Conservation (phyloP, 2,888 invertebrate genomes). For the Cyrtodaria siliqua region DNA sequence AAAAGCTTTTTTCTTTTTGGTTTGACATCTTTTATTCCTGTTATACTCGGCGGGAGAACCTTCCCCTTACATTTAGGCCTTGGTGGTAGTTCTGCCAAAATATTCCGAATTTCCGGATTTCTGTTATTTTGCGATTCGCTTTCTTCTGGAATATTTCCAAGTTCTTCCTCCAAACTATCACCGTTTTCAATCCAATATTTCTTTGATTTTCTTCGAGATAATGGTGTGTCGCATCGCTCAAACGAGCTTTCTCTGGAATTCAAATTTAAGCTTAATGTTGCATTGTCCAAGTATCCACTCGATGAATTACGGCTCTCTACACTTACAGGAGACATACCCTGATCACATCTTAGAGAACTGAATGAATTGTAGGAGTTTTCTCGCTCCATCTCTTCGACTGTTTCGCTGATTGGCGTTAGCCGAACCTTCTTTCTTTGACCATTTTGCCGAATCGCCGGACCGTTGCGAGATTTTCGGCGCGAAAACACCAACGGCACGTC, state of each 20-base stretch:
- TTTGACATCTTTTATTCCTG: slow-evolving; percentile 14
- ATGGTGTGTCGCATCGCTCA: slow-evolving; percentile 28
- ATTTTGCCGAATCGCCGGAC: slow-evolving; percentile 1
- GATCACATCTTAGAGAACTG: background rate
- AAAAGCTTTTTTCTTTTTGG: background rate
- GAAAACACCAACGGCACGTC: slow-evolving; percentile 28
- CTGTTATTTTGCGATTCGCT: background rate
- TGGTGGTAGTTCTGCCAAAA: slow-evolving; percentile 42
- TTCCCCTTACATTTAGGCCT: slow-evolving; percentile 52
- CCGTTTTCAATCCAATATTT: slow-evolving; percentile 8
- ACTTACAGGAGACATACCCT: background rate
- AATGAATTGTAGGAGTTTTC: background rate
- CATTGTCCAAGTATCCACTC: background rate
- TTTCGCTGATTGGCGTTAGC: slow-evolving; percentile 53
- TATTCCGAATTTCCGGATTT: background rate
- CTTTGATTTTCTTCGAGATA: slow-evolving; percentile 1
- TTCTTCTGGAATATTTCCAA: slow-evolving; percentile 45
- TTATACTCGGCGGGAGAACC: slow-evolving; percentile 54
- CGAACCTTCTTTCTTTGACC: slow-evolving; percentile 30
- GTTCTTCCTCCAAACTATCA: slow-evolving; percentile 31
- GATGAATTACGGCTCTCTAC: background rate
- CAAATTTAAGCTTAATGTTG: background rate
- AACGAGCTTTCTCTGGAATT: slow-evolving; percentile 19
- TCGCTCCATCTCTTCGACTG: slow-evolving; percentile 15
- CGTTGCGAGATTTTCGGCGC: slow-evolving; percentile 5